These are phyloP conservation scores for Chelon labrosus DNA, from an alignment of 2,797 vertebrate genomes.

Conservation along the genomic window DNA sequence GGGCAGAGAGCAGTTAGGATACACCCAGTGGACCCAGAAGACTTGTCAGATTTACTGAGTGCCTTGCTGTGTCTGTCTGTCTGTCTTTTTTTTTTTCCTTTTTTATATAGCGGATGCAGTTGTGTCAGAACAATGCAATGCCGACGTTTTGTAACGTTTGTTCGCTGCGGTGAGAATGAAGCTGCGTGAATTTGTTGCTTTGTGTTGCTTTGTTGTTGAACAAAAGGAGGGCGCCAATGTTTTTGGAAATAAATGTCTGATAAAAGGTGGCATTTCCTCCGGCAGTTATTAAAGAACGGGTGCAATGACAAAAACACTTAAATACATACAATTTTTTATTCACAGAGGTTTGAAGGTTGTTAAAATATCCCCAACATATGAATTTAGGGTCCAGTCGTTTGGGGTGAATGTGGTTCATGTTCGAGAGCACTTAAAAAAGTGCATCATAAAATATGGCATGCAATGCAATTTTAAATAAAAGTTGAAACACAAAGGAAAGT, in stretches of 20 bases:
- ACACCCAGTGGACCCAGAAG: conserved; percentile 21
- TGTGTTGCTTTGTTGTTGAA: no score
- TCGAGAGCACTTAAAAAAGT: not conserved
- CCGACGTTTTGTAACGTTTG: not conserved
- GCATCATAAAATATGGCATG: not conserved
- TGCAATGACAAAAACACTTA: not conserved
- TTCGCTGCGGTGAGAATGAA: not conserved
- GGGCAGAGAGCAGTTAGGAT: conserved; percentile 35
- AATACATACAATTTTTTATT: not conserved
- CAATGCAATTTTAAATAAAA: not conserved
- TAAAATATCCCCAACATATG: not conserved
- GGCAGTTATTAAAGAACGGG: not conserved
- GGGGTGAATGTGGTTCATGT: not conserved
- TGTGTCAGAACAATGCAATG: not conserved
- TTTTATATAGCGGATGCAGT: not conserved
- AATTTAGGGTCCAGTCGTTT: no score
- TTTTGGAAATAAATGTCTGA: conserved; percentile 33
- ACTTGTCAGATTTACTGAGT: not conserved
- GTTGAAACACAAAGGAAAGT: not conserved
- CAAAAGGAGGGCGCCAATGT: no score
- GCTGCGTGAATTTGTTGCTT: not conserved
- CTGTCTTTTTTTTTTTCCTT: not conserved
- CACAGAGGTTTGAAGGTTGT: no score
- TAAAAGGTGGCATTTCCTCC: not conserved
- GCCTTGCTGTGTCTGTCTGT: not conserved